Evolutionary conservation across 2,113 vertebrate species (phyloP).

Genomic region (Equus quagga): DNA sequence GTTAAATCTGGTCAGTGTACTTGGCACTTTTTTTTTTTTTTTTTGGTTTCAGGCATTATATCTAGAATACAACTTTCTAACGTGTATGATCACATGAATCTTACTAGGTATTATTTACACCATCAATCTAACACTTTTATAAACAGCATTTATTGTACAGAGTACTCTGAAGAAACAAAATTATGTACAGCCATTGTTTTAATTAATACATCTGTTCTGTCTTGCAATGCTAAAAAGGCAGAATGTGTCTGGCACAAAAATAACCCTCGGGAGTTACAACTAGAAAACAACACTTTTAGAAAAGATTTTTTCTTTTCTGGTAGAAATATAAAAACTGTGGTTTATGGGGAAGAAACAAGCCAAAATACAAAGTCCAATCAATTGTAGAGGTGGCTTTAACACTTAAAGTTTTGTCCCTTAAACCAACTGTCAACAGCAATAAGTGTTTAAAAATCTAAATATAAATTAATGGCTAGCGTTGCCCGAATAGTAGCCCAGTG

Average conservation of each 20-base stretch:
- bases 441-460: slow-evolving; percentile 84
- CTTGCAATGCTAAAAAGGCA: slow-evolving; percentile 87
- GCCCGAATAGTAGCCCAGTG: slow-evolving; percentile 75
- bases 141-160: slow-evolving; percentile 88
- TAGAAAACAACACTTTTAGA: slow-evolving; percentile 83
- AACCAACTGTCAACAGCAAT: slow-evolving; percentile 79
- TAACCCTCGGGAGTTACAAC: slow-evolving; percentile 74
- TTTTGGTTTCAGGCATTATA: not conserved
- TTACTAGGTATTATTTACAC: slow-evolving; percentile 79
- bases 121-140: slow-evolving; percentile 78
- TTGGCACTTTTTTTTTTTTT: not conserved
- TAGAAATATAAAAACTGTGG: slow-evolving; percentile 87
- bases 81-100: slow-evolving; percentile 18
- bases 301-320: slow-evolving; percentile 84
- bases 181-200: slow-evolving; percentile 85
- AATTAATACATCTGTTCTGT: slow-evolving; percentile 84
- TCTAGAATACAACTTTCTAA: slow-evolving; percentile 62
- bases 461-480: slow-evolving; percentile 86
- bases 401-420: slow-evolving; percentile 81
- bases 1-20: not conserved
- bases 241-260: slow-evolving; percentile 90
- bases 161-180: slow-evolving; percentile 77
- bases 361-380: slow-evolving; percentile 81
- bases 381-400: slow-evolving; percentile 83
- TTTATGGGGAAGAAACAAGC: slow-evolving; percentile 84